Base-by-base conservation (phyloP, 2,888 invertebrate genomes). In the Drosophila fungiperda region DNA sequence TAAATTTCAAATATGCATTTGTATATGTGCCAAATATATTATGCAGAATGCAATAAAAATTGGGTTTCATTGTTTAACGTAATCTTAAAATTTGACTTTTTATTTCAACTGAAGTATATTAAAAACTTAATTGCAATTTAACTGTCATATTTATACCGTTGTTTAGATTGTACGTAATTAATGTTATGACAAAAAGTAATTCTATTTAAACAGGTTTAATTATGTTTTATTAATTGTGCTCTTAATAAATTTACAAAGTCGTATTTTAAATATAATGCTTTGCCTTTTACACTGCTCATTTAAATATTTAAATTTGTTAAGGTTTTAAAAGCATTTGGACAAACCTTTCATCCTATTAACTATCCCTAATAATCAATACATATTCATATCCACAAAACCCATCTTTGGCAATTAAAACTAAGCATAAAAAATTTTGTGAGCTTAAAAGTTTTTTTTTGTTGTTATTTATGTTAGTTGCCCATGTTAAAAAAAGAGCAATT, bases 401-500 rank as follows among this genome's bases (percentile, higher is more conserved):
- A 49, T 58, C 71, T 80, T 76, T 64, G 68, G 74, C 83, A 86
- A 85, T 61, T 76, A 67, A 71, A 77, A 50, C 62, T 76, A 66
- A 60, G 50, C 74, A 87, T 82, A 78, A 72, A 86, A 88, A 87
- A 84, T 84, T 78, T 76, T 61, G 45, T 68, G 45, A 55, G 69
- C 82, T 71, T 69, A 65, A 66, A 36, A 36, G 35, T 57, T 63
- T 50, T 72, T 40, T 59, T 33, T 26, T 48, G 53, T 38, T 26
- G 76, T 55, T 55, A 23, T 40, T 52, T 33, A 23, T 58, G 36
- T 45, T 49, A 35, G 38, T 35, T 64, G 61, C 29, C 52, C 48
- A 71, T 68, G 57, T 63, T 54, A 69, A 63, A 68, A 72, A 85
- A 64, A 61, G 65, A 68, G 72, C 86, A 85, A 85, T 85, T 85